A percentile compares a stretch with the other conserved stretches of the same genome.
Conservation (phyloP, 2,888 invertebrate species). For the Stenodera caucasica region DNA sequence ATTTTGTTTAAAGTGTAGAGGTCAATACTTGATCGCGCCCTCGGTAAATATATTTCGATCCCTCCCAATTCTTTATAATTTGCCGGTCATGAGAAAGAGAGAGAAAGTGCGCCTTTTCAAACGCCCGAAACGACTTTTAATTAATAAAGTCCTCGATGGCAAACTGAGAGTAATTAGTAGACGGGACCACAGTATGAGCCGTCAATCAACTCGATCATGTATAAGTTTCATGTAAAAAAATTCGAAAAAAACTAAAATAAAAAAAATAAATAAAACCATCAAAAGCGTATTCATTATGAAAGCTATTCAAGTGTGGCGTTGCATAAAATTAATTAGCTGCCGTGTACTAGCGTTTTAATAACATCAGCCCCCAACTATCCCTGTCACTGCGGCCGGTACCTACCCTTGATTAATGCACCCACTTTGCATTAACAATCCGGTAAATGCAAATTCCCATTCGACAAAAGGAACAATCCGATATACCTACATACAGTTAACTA, state of each 20-base stretch:
- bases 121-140: slow-evolving; percentile 18
- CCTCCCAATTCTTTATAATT: not conserved
- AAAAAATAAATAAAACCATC: slow-evolving; percentile 38
- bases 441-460: slow-evolving; percentile 51
- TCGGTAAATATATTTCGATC: not conserved
- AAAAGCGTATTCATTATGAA: slow-evolving; percentile 54
- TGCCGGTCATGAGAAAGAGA: not conserved
- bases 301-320: slow-evolving; percentile 56
- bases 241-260: slow-evolving; percentile 23
- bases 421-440: slow-evolving; percentile 56
- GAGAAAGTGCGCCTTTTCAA: slow-evolving; percentile 7
- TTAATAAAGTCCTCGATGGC: slow-evolving; percentile 24
- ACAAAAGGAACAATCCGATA: slow-evolving; percentile 36
- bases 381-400: slow-evolving; percentile 52
- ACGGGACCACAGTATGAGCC: slow-evolving; percentile 38
- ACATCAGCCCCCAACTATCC: slow-evolving; percentile 48
- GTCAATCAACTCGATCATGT: slow-evolving; percentile 45
- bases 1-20: not conserved
- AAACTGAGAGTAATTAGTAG: slow-evolving; percentile 35
- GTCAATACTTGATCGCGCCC: not conserved
- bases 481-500: not conserved
- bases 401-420: slow-evolving; percentile 56
- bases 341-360: slow-evolving; percentile 55
- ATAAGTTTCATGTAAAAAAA: slow-evolving; percentile 42
- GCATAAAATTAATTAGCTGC: slow-evolving; percentile 58